Percentiles rank a stretch among this genome's conserved stretches.
Conservation (phyloP, 2,888 invertebrate genomes). For the Himalopsyche tibetana region DNA sequence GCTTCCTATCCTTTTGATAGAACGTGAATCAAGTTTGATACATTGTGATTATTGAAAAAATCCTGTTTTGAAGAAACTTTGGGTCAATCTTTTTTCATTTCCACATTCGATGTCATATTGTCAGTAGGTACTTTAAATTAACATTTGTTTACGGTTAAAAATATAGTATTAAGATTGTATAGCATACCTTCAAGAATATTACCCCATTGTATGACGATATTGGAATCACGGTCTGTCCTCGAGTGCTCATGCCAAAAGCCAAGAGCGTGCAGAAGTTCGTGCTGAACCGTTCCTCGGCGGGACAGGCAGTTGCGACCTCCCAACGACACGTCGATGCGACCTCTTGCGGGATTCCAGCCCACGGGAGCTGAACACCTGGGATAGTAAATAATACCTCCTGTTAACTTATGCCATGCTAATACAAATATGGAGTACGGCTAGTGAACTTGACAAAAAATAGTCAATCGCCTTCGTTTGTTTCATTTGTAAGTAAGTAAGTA, state of each 20-base stretch:
- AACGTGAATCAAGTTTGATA: too few species aligned
- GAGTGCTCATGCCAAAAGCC: slow-evolving; percentile 69
- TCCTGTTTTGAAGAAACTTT: too few species aligned
- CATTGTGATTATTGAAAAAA: too few species aligned
- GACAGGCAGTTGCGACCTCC: slow-evolving; percentile 66
- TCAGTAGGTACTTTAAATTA: too few species aligned
- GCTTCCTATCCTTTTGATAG: too few species aligned
- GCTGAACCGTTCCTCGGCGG: slow-evolving; percentile 68
- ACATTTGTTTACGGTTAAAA: background rate
- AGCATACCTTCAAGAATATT: slow-evolving; percentile 67
- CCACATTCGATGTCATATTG: too few species aligned
- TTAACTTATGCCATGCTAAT: slow-evolving; percentile 19
- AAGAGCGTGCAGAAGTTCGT: slow-evolving; percentile 68
- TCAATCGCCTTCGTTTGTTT: too few species aligned
- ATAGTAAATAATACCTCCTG: slow-evolving; percentile 34
- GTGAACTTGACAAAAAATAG: too few species aligned
- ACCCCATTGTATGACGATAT: slow-evolving; percentile 67
- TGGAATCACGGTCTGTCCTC: slow-evolving; percentile 67
- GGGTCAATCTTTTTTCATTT: too few species aligned
- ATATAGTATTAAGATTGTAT: background rate
- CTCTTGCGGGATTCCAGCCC: slow-evolving; percentile 66
- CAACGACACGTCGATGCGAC: slow-evolving; percentile 67
- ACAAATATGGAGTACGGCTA: slow-evolving; percentile 28
- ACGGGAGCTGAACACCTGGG: slow-evolving; percentile 68
- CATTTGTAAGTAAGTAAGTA: too few species aligned